These are phyloP conservation scores for Rhinopithecus roxellana DNA, from an alignment of 2,113 vertebrate species.

Conservation along the genomic window DNA sequence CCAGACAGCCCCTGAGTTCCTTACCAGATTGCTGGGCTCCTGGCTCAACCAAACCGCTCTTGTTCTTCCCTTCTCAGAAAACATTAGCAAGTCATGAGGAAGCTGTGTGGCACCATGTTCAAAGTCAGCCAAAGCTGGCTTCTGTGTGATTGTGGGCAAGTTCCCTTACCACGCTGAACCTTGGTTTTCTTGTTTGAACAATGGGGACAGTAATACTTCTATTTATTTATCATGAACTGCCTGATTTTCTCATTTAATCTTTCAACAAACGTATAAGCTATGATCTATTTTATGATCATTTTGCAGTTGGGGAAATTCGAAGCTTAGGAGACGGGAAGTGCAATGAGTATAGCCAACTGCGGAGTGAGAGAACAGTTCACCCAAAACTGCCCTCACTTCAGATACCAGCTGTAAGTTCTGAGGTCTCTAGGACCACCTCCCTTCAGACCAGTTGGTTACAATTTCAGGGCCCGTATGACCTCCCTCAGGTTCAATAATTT, in stretches of 20 bases:
- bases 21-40: neutral
- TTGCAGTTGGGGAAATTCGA: neutral
- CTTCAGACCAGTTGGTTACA: neutral
- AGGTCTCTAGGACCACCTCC: neutral
- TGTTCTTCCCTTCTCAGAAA: neutral
- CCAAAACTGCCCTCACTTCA: neutral
- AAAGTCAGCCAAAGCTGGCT: neutral
- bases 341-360: neutral
- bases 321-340: neutral
- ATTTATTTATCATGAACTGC: neutral
- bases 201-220: neutral
- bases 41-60: neutral
- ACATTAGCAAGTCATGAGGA: neutral
- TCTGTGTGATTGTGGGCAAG: neutral
- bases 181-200: neutral
- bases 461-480: neutral
- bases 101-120: neutral
- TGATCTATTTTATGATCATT: neutral
- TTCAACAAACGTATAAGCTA: neutral
- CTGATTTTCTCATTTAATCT: neutral
- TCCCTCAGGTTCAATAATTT: neutral
- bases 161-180: neutral
- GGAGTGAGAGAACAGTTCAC: neutral
- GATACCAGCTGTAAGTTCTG: neutral
- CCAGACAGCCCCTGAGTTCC: neutral